These are phyloP conservation scores for Glandiceps talaboti DNA, from an alignment of 53 echinoderm and acorn worm species.

Conservation along the genomic window DNA sequence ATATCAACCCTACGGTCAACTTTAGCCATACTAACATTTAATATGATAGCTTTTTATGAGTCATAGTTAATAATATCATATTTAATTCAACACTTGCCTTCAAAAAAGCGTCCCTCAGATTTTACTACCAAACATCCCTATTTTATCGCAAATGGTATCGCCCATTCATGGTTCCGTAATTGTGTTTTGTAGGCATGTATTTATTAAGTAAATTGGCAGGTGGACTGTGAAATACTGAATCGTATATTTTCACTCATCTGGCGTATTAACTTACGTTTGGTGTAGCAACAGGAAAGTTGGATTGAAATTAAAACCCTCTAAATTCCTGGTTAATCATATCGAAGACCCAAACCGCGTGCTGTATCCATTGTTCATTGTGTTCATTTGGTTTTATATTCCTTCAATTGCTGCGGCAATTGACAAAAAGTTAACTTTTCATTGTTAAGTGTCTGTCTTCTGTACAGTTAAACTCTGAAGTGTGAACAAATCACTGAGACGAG, in stretches of 20 bases:
- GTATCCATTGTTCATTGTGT: not conserved
- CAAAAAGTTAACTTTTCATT: not conserved
- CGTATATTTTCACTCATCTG: not conserved
- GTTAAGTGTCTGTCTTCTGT: not conserved
- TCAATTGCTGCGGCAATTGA: not conserved
- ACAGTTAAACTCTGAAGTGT: not conserved
- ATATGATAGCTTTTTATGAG: too few species aligned
- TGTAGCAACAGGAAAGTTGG: not conserved
- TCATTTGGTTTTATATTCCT: not conserved
- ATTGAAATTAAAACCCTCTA: not conserved
- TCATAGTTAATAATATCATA: too few species aligned
- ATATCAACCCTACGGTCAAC: too few species aligned
- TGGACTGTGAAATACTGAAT: not conserved
- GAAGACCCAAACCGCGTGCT: not conserved
- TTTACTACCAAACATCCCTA: not conserved
- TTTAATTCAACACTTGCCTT: too few species aligned
- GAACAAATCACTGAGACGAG: not conserved
- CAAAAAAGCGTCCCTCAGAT: too few species aligned
- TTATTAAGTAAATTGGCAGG: not conserved
- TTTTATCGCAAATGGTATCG: not conserved
- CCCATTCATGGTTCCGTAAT: not conserved
- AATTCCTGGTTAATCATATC: not conserved
- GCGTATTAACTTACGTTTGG: not conserved
- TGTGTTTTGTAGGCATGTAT: not conserved
- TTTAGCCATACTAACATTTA: too few species aligned